Conservation (phyloP, 2,113 vertebrate species). For the Piaya cayana region DNA sequence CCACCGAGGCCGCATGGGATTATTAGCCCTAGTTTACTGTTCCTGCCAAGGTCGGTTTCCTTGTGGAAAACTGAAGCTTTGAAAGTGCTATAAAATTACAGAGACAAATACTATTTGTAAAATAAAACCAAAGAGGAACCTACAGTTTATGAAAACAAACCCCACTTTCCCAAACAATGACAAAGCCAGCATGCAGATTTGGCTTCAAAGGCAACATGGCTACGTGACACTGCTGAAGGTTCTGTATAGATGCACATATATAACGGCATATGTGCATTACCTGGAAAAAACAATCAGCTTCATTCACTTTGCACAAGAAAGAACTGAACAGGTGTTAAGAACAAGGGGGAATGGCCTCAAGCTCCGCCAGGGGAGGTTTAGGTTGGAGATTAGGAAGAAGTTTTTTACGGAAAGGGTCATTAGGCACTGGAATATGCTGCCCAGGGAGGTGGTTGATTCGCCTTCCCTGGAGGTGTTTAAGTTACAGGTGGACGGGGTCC, state of each 20-base stretch:
- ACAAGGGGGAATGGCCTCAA: too few species aligned
- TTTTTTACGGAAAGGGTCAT: too few species aligned
- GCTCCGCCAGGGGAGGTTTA: too few species aligned
- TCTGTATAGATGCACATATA: fast-evolving
- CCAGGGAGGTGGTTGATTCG: too few species aligned
- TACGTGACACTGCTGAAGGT: not conserved
- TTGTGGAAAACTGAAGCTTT: not conserved
- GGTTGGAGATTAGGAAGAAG: too few species aligned
- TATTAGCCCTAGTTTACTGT: not conserved
- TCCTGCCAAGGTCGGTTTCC: not conserved
- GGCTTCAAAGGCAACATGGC: not conserved
- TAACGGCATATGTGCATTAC: not conserved
- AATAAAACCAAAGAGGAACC: not conserved
- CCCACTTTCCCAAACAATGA: not conserved
- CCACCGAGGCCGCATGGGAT: not conserved
- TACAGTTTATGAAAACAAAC: not conserved
- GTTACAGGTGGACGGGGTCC: too few species aligned
- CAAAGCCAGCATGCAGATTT: not conserved
- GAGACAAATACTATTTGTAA: not conserved
- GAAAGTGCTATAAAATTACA: not conserved
- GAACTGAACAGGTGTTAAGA: not conserved
- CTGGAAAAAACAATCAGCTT: not conserved
- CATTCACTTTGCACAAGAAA: not conserved
- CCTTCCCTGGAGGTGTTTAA: too few species aligned
- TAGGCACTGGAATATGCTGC: too few species aligned